Evolutionary conservation across 2,113 vertebrate species (phyloP), one percentile per base, ranked within the genome.

Genomic region (Candoia aspera): DNA sequence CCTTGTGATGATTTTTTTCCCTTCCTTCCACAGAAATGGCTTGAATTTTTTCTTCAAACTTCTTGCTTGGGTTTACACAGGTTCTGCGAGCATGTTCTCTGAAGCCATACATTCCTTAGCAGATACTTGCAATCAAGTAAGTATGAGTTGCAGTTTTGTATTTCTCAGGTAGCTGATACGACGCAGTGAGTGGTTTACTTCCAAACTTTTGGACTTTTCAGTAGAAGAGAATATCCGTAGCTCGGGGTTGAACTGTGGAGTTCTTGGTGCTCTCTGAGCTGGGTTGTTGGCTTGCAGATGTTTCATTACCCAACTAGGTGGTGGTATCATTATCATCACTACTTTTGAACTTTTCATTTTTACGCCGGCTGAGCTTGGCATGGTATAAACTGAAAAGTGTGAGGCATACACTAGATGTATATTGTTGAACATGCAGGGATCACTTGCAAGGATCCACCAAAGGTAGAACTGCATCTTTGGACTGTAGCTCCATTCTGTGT

Each of bases 31-130:
- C 96, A 99, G 99, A 97, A 99, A 99, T 97, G 99, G 99, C 6
- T 97, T 99, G 97, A 99, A 99, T 95, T 99, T 99, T 96, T 97
- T 99, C 97, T 99, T 99, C 96, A 99, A 99, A 95, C 98, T 99
- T 29, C 98, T 99, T 96, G 99, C 99, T 17, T 99, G 99, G 99
- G 97, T 99, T 97, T 99, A 99, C 97, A 99, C 99, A 0, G 99
- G 99, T 95, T 99, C 99, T 92, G 98, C 99, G 59, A 99, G 99
- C 96, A 99, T 99, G 99, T 99, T 99, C 96, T 99, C 99, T 12
- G 99, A 99, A 97, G 99, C 99, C 94, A 98, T 99, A 96, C 99
- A 99, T 96, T 99, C 99, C 91, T 96, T 99, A 97, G 99, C 99
- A 64, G 99, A 99, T 97, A 99, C 99, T 88, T 99, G 99, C 96